phyloP scores from a whole-genome alignment of 1,140 invertebrate species.

The Zaprionus camerounensis region DNA sequence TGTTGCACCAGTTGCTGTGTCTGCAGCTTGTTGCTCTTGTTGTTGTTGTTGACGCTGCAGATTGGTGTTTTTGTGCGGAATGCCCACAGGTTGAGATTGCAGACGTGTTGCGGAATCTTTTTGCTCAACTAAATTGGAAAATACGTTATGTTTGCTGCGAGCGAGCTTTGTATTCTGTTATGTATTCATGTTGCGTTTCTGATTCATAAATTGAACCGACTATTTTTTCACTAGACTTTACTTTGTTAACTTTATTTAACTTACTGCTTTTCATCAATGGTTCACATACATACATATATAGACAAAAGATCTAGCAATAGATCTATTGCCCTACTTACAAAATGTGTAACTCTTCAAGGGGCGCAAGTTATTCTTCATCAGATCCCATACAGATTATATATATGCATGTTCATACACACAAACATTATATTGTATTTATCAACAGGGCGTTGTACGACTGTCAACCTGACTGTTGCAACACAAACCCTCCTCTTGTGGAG shows the following conservation, averaged over 20 bases:
- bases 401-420: too few species aligned
- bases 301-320: too few species aligned
- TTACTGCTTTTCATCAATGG: neutral
- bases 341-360: too few species aligned
- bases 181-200: neutral
- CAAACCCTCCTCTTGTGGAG: too few species aligned
- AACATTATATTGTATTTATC: too few species aligned
- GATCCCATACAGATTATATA: too few species aligned
- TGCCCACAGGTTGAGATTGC: neutral
- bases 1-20: constrained; percentile 6
- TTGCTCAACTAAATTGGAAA: constrained; percentile 8
- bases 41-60: neutral
- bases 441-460: too few species aligned
- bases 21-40: neutral
- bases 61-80: constrained; percentile 27
- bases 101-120: constrained; percentile 11
- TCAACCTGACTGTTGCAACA: too few species aligned
- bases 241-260: neutral
- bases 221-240: neutral
- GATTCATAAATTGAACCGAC: constrained; percentile 1
- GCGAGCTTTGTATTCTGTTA: neutral
- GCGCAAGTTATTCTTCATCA: too few species aligned
- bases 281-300: too few species aligned
- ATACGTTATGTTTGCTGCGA: neutral
- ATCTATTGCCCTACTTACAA: too few species aligned